Percentiles rank a stretch among this genome's conserved stretches.
Conservation (phyloP, 1,140 invertebrate genomes). For the Nylanderia fulva region DNA sequence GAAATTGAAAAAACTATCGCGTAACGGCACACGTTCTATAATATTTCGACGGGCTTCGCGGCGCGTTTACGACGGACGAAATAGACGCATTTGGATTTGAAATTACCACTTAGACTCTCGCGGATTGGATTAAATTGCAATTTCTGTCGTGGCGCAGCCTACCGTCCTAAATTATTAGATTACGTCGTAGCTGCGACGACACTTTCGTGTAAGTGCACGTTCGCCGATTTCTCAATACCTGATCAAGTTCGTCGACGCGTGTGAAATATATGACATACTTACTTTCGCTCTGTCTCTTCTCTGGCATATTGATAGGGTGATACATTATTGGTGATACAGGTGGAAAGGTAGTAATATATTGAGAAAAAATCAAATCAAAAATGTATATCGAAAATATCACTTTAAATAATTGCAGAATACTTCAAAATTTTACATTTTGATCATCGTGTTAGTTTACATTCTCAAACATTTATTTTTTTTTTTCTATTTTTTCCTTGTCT, state of each 20-base stretch:
- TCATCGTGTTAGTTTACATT: slow-evolving; percentile 3
- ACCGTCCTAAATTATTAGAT: slow-evolving; percentile 66
- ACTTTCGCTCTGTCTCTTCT: not conserved
- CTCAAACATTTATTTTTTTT: not conserved
- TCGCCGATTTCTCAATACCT: slow-evolving; percentile 44
- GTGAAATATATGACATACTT: slow-evolving; percentile 1
- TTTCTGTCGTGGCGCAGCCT: slow-evolving; percentile 62
- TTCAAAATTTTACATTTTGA: not conserved
- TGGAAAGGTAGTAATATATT: not conserved
- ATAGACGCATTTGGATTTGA: slow-evolving; percentile 60
- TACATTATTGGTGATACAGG: not conserved
- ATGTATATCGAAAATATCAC: not conserved
- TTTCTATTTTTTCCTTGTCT: not conserved
- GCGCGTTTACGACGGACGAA: slow-evolving; percentile 1
- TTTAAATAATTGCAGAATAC: not conserved
- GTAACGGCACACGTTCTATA: not conserved
- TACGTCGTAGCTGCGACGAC: slow-evolving; percentile 63
- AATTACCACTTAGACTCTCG: slow-evolving; percentile 73
- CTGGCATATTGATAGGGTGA: not conserved
- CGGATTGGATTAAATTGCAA: slow-evolving; percentile 76
- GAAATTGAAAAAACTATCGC: slow-evolving; percentile 35
- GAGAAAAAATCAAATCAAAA: not conserved
- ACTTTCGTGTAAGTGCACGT: slow-evolving; percentile 51
- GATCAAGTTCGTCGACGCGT: not conserved
- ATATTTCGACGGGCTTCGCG: slow-evolving; percentile 7